phyloP scores from a whole-genome alignment of 1,140 invertebrate genomes.

The Hormaphis cornu region DNA sequence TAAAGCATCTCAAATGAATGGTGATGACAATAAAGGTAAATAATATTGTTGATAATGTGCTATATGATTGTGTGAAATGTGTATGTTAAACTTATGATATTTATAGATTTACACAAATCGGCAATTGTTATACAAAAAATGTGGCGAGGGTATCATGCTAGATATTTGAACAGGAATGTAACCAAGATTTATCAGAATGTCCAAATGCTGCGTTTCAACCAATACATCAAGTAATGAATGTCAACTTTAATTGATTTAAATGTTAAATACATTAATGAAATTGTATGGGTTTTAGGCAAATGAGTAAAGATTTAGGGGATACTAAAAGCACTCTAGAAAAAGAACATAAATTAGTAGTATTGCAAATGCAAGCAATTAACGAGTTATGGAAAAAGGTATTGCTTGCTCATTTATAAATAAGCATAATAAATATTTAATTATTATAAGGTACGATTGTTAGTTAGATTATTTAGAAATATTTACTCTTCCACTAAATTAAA shows the following conservation, averaged over 20 bases:
- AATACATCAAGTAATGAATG: conserved; percentile 69
- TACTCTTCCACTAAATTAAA: conserved; percentile 37
- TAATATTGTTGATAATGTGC: neutral
- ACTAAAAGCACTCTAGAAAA: conserved; percentile 72
- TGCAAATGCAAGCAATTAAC: conserved; percentile 84
- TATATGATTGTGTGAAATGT: neutral
- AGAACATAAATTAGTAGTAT: conserved; percentile 71
- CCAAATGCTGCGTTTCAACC: conserved; percentile 66
- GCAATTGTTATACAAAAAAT: conserved; percentile 75
- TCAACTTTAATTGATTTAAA: neutral
- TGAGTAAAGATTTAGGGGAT: conserved; percentile 68
- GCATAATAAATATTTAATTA: neutral
- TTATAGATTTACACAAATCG: conserved; percentile 47
- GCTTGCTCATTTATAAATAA: conserved; percentile 39
- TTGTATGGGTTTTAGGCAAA: conserved; percentile 48
- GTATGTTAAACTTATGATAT: neutral
- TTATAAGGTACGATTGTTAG: conserved; percentile 47
- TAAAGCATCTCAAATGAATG: conserved; percentile 17
- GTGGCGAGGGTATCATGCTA: conserved; percentile 76
- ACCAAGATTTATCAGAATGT: conserved; percentile 64
- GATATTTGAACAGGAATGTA: conserved; percentile 66
- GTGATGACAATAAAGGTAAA: conserved; percentile 3
- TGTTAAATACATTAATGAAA: neutral
- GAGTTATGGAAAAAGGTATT: conserved; percentile 80
- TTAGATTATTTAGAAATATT: conserved; percentile 32